Conservation (phyloP, 2,888 invertebrate species). For the Meghimatium bilineatum region DNA sequence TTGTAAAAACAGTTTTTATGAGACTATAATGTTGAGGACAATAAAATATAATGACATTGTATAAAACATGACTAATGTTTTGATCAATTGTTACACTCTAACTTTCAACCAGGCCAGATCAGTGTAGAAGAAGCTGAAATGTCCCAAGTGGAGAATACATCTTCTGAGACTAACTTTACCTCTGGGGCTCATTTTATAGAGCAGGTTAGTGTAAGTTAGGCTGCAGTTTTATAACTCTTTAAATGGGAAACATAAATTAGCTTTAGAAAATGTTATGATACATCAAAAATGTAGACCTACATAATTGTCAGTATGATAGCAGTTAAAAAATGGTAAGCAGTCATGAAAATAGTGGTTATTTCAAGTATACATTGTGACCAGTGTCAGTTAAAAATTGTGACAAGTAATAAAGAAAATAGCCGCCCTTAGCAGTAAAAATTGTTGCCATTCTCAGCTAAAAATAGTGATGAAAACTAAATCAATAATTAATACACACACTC, state of each 20-base stretch:
- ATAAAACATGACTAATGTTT: not conserved
- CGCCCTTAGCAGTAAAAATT: too few relatives aligned
- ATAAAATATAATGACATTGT: not conserved
- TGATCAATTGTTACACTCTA: not conserved
- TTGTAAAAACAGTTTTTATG: not conserved
- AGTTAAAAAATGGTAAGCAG: too few relatives aligned
- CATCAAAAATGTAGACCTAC: not conserved
- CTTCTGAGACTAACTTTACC: conserved; percentile 74
- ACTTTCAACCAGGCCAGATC: conserved; percentile 71
- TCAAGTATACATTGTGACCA: too few relatives aligned
- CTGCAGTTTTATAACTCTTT: not conserved
- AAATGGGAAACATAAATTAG: not conserved
- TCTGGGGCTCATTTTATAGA: conserved; percentile 77
- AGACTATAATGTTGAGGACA: not conserved
- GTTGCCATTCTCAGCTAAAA: too few relatives aligned
- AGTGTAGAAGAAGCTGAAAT: conserved; percentile 72
- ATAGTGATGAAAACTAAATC: too few relatives aligned
- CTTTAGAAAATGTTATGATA: not conserved
- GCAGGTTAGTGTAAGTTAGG: conserved; percentile 58
- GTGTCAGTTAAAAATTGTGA: too few relatives aligned
- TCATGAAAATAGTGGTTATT: too few relatives aligned
- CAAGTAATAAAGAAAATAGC: too few relatives aligned
- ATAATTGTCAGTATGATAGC: not conserved
- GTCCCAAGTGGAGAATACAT: conserved; percentile 56
- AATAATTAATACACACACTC: too few relatives aligned